Base-by-base conservation (phyloP, 2,888 invertebrate species). In the Diarsia dahlii region DNA sequence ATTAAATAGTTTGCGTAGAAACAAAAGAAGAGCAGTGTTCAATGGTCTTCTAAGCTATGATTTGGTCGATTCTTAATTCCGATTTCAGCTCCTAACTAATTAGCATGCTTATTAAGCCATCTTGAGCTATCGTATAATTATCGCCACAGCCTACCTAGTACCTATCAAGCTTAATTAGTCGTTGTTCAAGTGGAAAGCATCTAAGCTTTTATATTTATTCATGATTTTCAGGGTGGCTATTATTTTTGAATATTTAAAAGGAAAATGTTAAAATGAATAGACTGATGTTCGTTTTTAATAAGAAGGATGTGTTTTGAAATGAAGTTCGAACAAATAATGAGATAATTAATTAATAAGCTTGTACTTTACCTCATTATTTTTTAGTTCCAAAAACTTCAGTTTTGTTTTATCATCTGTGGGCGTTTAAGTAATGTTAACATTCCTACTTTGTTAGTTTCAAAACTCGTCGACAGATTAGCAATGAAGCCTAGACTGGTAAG, bases 151-250 rank as follows among this genome's bases (percentile, higher is more conserved):
- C n/a, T 20, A 54, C 46, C 64, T 64, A 52, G 13, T n/a, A n/a
- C n/a, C n/a, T n/a, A 12, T 52, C 10, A 58, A 66, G 69, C 54
- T 50, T 34, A 76, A 71, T 80, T 56, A 56, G 54, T 71, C 48
- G 56, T 58, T 8, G 13, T 68, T 63, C 45, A 50, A 65, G 45
- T 45, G 45, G 23, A 54, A 80, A 68, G 20, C 46, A 45, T 62
- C 60, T 48, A 70, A 70, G 58, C 48, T 68, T 45, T 64, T 34
- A 23, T 13, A 39, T 48, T 56, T 66, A 79, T 79, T 67, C 63
- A 71, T 67, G 58, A 64, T 64, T 64, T 70, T 71, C 46, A 65
- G 60, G 76, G 81, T 56, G 50, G 34, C 65, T 71, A 78, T 48
- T n/a, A 28, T 48, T 65, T 28, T 50, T 28, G 5, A 20, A 48